phyloP scores from a whole-genome alignment of 2,888 invertebrate species.

The Callyntrura guangdongensis region DNA sequence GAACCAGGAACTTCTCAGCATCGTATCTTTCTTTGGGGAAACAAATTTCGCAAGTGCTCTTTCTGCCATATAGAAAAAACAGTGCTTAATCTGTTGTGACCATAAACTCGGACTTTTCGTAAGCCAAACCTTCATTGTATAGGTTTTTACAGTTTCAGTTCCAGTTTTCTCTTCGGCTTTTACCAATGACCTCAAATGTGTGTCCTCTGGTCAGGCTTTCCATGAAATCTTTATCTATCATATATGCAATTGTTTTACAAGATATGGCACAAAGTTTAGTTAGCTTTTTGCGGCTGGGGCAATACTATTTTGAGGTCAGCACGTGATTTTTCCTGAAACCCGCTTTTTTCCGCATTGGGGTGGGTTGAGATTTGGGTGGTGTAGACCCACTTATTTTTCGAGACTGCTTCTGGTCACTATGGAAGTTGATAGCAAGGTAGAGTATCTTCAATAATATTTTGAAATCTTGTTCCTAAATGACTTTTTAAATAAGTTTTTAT shows the following conservation, averaged over 20 bases:
- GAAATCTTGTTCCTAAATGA: neutral
- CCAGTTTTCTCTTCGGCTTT: too few relatives aligned
- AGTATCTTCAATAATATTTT: neutral
- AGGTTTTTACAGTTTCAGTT: conserved; percentile 47
- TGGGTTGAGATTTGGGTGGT: neutral
- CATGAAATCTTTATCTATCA: conserved; percentile 34
- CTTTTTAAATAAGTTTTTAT: neutral
- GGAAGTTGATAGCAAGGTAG: neutral
- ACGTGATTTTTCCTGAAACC: neutral
- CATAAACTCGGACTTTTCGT: conserved; percentile 32
- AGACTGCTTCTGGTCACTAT: neutral
- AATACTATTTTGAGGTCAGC: conserved; percentile 15
- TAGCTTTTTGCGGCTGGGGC: neutral
- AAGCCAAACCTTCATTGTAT: conserved; percentile 51
- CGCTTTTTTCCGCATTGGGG: neutral
- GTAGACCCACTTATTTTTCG: neutral
- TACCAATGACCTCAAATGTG: neutral
- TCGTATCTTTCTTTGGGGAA: neutral
- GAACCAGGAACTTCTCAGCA: neutral
- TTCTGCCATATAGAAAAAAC: neutral
- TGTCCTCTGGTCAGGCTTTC: conserved; percentile 6
- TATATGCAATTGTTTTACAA: neutral
- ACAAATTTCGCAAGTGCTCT: conserved; percentile 12
- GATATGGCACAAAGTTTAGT: neutral
- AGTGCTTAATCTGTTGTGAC: conserved; percentile 39